Conservation (phyloP, 2,888 invertebrate genomes). For the Miltochrista miniata region DNA sequence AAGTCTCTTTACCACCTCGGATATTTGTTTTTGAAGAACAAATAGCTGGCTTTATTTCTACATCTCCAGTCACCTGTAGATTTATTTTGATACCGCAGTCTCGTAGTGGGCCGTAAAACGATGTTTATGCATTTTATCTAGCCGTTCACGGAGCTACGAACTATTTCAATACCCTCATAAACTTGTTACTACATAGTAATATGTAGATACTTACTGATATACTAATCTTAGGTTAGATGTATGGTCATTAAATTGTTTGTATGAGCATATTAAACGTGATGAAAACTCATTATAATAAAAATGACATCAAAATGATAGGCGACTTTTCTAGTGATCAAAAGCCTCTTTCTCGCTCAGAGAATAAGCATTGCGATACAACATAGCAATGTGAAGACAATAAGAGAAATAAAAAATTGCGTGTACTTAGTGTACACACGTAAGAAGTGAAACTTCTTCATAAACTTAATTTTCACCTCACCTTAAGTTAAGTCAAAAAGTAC, state of each 20-base stretch:
- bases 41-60: neutral
- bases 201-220: neutral
- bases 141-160: slow-evolving; percentile 1
- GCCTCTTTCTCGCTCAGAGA: no score
- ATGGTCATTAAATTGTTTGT: neutral
- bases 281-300: neutral
- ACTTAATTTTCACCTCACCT: no score
- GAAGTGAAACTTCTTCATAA: no score
- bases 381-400: no score
- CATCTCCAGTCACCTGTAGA: slow-evolving; percentile 8
- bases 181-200: neutral
- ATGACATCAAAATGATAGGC: no score
- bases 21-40: slow-evolving; percentile 1
- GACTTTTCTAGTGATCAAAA: no score
- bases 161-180: slow-evolving; percentile 8
- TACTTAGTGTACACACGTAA: no score
- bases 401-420: no score
- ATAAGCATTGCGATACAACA: no score
- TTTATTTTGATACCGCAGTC: slow-evolving; percentile 6
- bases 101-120: slow-evolving; percentile 3
- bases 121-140: slow-evolving; percentile 7
- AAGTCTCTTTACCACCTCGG: neutral
- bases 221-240: neutral
- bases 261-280: neutral
- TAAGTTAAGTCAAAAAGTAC: no score